A percentile compares a stretch with the other conserved stretches of the same genome.
phyloP scores from a whole-genome alignment of 2,113 vertebrate species.

The Thomomys bottae region DNA sequence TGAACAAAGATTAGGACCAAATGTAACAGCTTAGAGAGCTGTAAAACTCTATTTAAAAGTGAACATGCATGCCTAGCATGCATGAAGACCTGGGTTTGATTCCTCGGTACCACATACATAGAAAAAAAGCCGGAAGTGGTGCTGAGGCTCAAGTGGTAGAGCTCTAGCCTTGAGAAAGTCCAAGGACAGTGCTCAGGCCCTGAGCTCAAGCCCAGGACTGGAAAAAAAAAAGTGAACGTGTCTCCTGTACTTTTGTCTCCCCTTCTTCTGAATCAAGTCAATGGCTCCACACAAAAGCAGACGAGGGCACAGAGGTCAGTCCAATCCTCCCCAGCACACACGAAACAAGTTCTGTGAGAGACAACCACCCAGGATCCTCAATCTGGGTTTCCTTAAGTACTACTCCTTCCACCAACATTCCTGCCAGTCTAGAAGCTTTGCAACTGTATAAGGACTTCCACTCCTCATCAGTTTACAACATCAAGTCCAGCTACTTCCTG shows the following conservation, averaged over 20 bases:
- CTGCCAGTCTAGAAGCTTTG: background rate
- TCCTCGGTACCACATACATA: too few species aligned
- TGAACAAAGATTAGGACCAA: background rate
- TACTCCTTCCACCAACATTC: background rate
- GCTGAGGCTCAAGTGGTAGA: too few species aligned
- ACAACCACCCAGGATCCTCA: background rate
- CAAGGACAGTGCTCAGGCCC: too few species aligned
- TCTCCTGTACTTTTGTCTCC: background rate
- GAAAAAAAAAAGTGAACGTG: background rate
- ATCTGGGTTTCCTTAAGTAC: background rate
- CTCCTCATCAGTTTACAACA: background rate
- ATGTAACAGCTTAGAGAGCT: background rate
- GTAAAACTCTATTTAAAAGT: background rate
- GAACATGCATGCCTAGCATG: too few species aligned
- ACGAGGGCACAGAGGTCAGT: background rate
- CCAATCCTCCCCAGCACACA: background rate
- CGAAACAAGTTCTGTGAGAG: background rate
- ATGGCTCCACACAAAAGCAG: background rate
- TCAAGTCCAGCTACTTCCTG: background rate
- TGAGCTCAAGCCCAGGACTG: too few species aligned
- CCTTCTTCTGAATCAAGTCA: background rate
- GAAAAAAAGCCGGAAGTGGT: too few species aligned
- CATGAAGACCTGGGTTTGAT: too few species aligned
- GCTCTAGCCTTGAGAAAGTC: too few species aligned
- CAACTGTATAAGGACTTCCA: background rate